Evolutionary conservation across 2,797 vertebrate species (phyloP).

Genomic region (Poecile montanus): DNA sequence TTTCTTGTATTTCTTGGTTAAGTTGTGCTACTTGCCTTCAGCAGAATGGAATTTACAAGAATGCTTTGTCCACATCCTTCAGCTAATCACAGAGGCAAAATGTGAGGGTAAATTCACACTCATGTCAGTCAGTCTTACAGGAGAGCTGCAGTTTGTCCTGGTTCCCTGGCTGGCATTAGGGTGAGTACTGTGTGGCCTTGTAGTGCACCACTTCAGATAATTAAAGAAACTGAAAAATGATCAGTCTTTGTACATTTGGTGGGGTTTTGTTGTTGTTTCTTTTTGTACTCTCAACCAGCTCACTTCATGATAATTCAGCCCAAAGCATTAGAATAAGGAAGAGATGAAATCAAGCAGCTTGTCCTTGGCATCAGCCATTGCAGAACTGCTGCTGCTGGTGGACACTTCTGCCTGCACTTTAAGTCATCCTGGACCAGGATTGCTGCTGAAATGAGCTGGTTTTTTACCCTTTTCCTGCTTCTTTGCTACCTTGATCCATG

Average conservation of each 20-base stretch:
- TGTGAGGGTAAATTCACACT: neutral
- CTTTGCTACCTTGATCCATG: neutral
- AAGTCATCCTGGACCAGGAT: neutral
- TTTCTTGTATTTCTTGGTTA: neutral
- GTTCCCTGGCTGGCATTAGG: neutral
- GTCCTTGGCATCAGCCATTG: neutral
- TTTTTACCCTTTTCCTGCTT: neutral
- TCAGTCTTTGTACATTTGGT: neutral
- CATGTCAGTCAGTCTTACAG: neutral
- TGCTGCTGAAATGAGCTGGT: neutral
- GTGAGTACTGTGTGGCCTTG: neutral
- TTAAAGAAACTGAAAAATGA: neutral
- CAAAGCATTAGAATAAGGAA: neutral
- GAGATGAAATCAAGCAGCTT: neutral
- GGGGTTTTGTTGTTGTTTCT: neutral
- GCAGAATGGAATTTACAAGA: neutral
- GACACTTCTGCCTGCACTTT: neutral
- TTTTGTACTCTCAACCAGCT: neutral
- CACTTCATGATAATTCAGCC: neutral
- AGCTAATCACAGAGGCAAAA: neutral
- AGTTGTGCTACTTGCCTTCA: neutral
- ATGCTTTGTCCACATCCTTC: neutral
- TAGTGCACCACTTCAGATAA: neutral
- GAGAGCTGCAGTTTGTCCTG: neutral
- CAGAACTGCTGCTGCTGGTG: neutral